phyloP scores from a whole-genome alignment of 2,113 vertebrate genomes.

The Oryzias javanicus region DNA sequence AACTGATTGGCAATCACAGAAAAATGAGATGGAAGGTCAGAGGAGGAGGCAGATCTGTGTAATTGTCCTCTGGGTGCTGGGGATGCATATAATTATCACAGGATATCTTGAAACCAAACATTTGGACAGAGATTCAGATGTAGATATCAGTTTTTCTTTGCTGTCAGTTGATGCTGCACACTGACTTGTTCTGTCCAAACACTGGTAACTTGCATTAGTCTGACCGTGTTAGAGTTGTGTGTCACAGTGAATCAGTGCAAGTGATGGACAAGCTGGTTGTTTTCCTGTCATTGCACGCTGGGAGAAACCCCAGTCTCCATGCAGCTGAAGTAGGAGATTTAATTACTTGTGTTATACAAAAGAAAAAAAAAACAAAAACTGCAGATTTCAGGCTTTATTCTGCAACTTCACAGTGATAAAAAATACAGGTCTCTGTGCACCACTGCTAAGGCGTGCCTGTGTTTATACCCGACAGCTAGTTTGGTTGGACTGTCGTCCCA shows the following conservation, averaged over 20 bases:
- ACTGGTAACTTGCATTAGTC: conserved; percentile 4
- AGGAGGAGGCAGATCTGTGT: conserved; percentile 15
- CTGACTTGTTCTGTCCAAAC: conserved; percentile 2
- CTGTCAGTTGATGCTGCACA: background rate
- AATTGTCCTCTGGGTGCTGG: background rate
- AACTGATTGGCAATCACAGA: conserved; percentile 24
- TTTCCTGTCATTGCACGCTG: conserved; percentile 18
- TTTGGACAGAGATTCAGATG: conserved; percentile 6
- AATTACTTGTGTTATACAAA: background rate
- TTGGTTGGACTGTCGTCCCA: too few relatives aligned
- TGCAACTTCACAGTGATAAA: too few relatives aligned
- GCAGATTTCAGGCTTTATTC: background rate
- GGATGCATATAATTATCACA: conserved; percentile 11
- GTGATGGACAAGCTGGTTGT: conserved; percentile 36
- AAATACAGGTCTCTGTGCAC: too few relatives aligned
- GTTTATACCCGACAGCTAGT: too few relatives aligned
- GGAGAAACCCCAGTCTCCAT: conserved; percentile 1
- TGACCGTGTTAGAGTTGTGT: conserved; percentile 29
- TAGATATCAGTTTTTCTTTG: background rate
- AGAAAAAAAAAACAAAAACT: too few relatives aligned
- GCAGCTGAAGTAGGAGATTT: conserved; percentile 12
- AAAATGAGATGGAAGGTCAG: conserved; percentile 16
- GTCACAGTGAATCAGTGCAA: conserved; percentile 34
- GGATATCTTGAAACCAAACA: conserved; percentile 8
- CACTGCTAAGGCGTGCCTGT: too few relatives aligned